These are phyloP conservation scores for Balanococcus diminutus DNA, from an alignment of 2,888 invertebrate genomes.

Conservation along the genomic window DNA sequence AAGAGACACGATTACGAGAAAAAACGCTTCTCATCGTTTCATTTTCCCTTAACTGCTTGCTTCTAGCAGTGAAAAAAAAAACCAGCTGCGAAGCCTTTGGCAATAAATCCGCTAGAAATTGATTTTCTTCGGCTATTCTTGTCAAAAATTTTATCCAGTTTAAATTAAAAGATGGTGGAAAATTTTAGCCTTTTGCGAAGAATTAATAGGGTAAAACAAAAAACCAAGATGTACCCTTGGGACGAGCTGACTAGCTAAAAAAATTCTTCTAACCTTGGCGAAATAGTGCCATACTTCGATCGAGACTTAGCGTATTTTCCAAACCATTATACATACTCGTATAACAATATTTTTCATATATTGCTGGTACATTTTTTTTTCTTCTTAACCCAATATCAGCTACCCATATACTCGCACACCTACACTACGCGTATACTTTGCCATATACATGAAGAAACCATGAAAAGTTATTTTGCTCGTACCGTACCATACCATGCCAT, in stretches of 20 bases:
- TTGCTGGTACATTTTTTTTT: neutral
- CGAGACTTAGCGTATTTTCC: neutral
- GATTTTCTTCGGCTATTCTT: neutral
- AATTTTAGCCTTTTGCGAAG: neutral
- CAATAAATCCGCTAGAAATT: slow-evolving; percentile 16
- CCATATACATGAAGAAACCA: slow-evolving; percentile 21
- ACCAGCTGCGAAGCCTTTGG: neutral
- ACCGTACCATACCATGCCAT: neutral
- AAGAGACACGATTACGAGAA: neutral
- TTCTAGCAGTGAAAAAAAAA: neutral
- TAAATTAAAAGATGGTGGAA: neutral
- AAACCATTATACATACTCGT: neutral
- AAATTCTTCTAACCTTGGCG: neutral
- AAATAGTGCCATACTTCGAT: neutral
- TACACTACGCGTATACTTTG: neutral
- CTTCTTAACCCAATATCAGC: neutral
- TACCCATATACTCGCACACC: neutral
- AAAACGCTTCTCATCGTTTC: neutral
- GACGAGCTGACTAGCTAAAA: neutral
- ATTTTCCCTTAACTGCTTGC: neutral
- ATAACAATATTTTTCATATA: neutral
- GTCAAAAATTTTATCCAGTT: neutral
- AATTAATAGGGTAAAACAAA: neutral
- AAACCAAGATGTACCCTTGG: neutral
- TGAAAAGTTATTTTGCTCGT: neutral